phyloP scores from a whole-genome alignment of 1,140 invertebrate genomes.

The Cydia fagiglandana region DNA sequence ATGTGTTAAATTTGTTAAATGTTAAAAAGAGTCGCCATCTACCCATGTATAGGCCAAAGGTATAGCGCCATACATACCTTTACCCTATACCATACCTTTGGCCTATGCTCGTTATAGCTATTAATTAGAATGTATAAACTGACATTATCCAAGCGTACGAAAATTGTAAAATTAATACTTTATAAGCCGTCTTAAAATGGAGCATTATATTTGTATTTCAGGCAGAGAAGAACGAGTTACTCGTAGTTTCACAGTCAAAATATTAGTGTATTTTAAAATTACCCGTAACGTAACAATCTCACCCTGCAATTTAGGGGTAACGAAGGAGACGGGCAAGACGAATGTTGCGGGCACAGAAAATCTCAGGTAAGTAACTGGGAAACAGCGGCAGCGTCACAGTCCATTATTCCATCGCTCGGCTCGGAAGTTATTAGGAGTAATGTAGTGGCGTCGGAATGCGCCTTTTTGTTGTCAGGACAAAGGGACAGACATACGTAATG shows the following conservation, averaged over 20 bases:
- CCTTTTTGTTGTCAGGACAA: constrained; percentile 29
- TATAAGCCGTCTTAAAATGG: neutral
- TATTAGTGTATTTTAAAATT: neutral
- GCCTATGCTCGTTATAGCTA: too few species aligned
- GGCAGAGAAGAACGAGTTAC: too few species aligned
- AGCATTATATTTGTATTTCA: too few species aligned
- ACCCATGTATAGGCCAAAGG: too few species aligned
- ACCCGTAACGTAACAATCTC: neutral
- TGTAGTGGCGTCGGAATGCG: constrained; percentile 29
- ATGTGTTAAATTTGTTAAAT: too few species aligned
- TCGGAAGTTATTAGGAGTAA: constrained; percentile 31
- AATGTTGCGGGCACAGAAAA: constrained; percentile 25
- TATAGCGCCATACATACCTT: too few species aligned
- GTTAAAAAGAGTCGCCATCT: too few species aligned
- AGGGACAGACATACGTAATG: constrained; percentile 23
- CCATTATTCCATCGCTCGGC: constrained; percentile 27
- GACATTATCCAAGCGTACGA: neutral
- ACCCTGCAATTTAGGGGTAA: constrained; percentile 17
- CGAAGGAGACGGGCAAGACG: constrained; percentile 11
- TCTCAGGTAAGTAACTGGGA: constrained; percentile 17
- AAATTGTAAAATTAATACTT: neutral
- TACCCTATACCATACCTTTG: too few species aligned
- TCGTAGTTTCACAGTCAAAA: too few species aligned
- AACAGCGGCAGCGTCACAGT: constrained; percentile 19
- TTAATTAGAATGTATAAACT: neutral